Evolutionary conservation across 2,888 invertebrate genomes (phyloP), one percentile per base, ranked within the genome.

Genomic region (Lithodes maja): DNA sequence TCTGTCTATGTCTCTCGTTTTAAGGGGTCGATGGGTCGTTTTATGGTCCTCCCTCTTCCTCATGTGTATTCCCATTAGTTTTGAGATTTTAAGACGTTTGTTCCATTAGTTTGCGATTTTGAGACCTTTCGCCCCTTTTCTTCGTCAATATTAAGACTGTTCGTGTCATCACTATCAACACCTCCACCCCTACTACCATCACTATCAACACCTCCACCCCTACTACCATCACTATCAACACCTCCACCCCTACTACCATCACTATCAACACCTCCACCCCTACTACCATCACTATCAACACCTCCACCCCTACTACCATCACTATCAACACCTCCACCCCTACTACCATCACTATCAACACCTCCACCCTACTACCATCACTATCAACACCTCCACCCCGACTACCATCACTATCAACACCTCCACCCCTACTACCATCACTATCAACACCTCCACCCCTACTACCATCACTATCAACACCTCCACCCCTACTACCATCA

Each of bases 161-260:
- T 61, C 61, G 12, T 61, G 12, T 61, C 85, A 88, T 83, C 83
- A 80, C 84, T 80, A 88, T 71, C 69, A 78, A 80, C 74, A 84
- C 88, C 55, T 17, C 74, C 61, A 85, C 80, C 54, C 80, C 85
- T 75, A 61, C 85, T 84, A 69, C 55, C 83, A 88, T 79, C 88
- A 80, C 84, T 81, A 81, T 83, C 71, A 79, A 80, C 84, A 54
- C 75, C 69, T 61, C 69, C 84, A 88, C 84, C 80, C 77, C 79
- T 74, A 78, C 88, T 80, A 49, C 88, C 54, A 71, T 54, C 75
- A 55, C 74, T 61, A 80, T 79, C 53, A n/a, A n/a, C 54, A 80
- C 54, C 80, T 3, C 9, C 75, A 9, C n/a, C 74, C 3, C n/a
- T n/a, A 78, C 49, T 50, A 52, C n/a, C 78, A 78, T 50, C 53